Percentiles rank a stretch among this genome's conserved stretches.
These are phyloP conservation scores for Poecile atricapillus DNA, from an alignment of 2,113 vertebrate genomes.

Conservation along the genomic window DNA sequence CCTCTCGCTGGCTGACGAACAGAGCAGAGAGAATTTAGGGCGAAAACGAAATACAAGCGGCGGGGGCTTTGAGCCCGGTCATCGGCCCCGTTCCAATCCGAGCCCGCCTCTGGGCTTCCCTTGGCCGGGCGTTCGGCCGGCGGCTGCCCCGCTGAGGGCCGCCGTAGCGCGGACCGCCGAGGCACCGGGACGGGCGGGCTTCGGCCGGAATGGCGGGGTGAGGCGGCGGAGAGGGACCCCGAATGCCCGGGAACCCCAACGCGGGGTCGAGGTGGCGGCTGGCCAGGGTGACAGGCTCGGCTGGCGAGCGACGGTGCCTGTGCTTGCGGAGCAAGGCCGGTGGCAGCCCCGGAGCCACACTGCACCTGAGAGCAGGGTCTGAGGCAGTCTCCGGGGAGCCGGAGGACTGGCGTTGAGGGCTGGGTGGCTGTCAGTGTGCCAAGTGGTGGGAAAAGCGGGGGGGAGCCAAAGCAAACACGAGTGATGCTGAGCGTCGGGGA, in stretches of 20 bases:
- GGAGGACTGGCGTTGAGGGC: background rate
- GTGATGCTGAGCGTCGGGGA: background rate
- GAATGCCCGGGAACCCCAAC: background rate
- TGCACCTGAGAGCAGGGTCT: background rate
- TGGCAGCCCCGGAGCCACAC: fast-evolving
- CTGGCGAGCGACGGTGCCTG: no score
- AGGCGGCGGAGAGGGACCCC: no score
- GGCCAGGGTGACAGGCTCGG: background rate
- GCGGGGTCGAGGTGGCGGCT: background rate
- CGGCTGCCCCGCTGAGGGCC: background rate
- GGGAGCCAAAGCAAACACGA: background rate
- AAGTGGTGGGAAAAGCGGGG: fast-evolving
- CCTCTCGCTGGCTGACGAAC: background rate
- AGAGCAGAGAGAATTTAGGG: background rate
- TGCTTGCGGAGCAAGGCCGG: background rate
- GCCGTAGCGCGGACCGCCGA: background rate
- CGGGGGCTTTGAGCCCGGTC: background rate
- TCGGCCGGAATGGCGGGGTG: background rate
- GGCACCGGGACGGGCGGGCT: background rate
- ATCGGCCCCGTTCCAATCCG: background rate
- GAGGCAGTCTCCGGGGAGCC: background rate
- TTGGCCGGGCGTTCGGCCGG: background rate
- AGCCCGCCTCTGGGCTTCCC: background rate
- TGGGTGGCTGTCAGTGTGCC: background rate
- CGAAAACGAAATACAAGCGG: constrained; percentile 2